These are phyloP conservation scores for Muscicapa comitata DNA, from an alignment of 2,797 vertebrate species.

Conservation along the genomic window DNA sequence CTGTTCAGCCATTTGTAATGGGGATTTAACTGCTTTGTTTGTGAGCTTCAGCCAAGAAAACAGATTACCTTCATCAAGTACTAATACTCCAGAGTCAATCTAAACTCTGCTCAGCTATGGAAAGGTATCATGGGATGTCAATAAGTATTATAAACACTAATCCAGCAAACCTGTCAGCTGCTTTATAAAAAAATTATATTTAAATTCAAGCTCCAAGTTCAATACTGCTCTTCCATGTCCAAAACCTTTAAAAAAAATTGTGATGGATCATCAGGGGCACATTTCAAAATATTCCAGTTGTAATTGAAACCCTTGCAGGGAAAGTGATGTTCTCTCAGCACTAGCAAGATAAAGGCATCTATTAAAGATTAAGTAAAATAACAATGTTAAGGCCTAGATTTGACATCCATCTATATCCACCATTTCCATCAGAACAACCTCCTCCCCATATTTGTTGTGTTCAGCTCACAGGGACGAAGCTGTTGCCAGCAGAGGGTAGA, in stretches of 20 bases:
- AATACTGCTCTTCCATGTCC: slow-evolving; percentile 64
- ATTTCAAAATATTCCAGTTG: slow-evolving; percentile 35
- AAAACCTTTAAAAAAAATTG: slow-evolving; percentile 53
- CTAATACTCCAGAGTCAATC: slow-evolving; percentile 74
- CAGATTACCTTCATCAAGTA: slow-evolving; percentile 84
- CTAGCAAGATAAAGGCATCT: not conserved
- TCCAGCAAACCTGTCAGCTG: slow-evolving; percentile 75
- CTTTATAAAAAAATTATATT: slow-evolving; percentile 77
- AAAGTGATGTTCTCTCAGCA: not conserved
- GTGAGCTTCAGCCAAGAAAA: slow-evolving; percentile 81
- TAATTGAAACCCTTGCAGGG: slow-evolving; percentile 33
- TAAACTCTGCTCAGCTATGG: slow-evolving; percentile 70
- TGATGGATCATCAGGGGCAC: slow-evolving; percentile 67
- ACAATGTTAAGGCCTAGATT: not conserved
- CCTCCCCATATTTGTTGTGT: rapidly evolving
- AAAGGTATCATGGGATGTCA: slow-evolving; percentile 76
- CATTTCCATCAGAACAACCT: not conserved
- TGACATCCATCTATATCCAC: not conserved
- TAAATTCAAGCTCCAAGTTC: slow-evolving; percentile 75
- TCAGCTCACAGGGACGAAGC: not conserved
- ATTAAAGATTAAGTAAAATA: slow-evolving; percentile 1
- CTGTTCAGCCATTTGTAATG: slow-evolving; percentile 77
- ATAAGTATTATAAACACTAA: slow-evolving; percentile 70
- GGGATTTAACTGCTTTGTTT: slow-evolving; percentile 83
- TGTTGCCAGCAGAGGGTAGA: not conserved